Conservation (phyloP, 2,797 vertebrate genomes). For the Phataginus tricuspis region DNA sequence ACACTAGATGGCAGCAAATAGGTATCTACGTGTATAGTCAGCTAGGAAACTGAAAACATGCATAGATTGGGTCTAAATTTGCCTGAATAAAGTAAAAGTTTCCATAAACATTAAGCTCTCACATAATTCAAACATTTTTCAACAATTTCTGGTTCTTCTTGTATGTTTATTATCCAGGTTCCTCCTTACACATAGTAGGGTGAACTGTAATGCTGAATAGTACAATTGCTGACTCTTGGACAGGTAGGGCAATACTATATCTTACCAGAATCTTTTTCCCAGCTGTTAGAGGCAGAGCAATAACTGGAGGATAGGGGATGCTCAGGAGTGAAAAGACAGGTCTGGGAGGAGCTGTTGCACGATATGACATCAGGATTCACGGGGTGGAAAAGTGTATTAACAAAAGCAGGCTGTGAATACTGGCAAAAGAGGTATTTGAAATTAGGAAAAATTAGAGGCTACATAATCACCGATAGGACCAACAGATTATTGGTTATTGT, state of each 20-base stretch:
- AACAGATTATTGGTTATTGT: background rate
- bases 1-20: slow-evolving; percentile 70
- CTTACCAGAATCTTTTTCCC: slow-evolving; percentile 20
- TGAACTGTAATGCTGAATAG: background rate
- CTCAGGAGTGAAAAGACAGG: background rate
- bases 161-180: background rate
- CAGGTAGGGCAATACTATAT: background rate
- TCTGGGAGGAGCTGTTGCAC: background rate
- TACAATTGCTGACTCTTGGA: background rate
- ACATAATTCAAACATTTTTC: background rate
- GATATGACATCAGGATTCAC: background rate
- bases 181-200: background rate
- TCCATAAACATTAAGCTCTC: background rate
- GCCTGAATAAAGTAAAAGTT: background rate
- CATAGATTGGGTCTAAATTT: background rate
- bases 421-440: background rate
- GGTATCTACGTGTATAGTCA: background rate
- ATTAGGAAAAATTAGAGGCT: background rate
- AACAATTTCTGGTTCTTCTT: background rate
- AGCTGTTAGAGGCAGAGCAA: background rate
- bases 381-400: background rate
- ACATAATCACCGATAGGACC: background rate
- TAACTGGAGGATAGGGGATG: background rate
- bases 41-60: slow-evolving; percentile 21
- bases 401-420: background rate